Evolutionary conservation across 2,888 invertebrate species (phyloP).

Genomic region (Conops quadrifasciatus): DNA sequence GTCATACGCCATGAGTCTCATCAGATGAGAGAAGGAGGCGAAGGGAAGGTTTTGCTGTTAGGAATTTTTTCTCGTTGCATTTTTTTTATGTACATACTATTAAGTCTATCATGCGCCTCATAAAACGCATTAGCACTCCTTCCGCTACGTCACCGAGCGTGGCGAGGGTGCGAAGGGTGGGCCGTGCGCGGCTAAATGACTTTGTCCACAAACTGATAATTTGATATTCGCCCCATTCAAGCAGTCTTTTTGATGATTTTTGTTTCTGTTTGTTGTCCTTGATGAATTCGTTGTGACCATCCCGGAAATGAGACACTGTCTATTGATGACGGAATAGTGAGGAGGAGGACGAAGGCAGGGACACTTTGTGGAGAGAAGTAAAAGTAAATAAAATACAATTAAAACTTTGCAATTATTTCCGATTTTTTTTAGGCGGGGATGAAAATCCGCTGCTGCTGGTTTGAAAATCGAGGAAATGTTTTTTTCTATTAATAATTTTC

Average conservation of each 20-base stretch:
- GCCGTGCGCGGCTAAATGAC: constrained; percentile 42
- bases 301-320: constrained; percentile 31
- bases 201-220: constrained; percentile 57
- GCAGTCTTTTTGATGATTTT: constrained; percentile 15
- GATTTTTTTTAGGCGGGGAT: not conserved
- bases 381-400: constrained; percentile 35
- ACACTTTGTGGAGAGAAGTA: constrained; percentile 2
- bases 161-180: too few species aligned
- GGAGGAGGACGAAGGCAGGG: not conserved
- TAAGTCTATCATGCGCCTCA: constrained; percentile 35
- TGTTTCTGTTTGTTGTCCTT: constrained; percentile 22
- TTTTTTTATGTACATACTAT: constrained; percentile 5
- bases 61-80: constrained; percentile 3
- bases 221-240: constrained; percentile 55
- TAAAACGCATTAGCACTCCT: constrained; percentile 55
- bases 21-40: not conserved
- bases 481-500: too few species aligned
- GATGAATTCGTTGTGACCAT: constrained; percentile 20
- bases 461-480: too few species aligned
- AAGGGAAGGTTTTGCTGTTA: not conserved
- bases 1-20: not conserved
- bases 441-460: not conserved
- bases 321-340: not conserved
- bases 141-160: not conserved
- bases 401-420: constrained; percentile 20